A percentile compares a stretch with the other conserved stretches of the same genome.
These are phyloP conservation scores for Embiotoca jacksoni DNA, from an alignment of 2,113 vertebrate species.

Conservation along the genomic window DNA sequence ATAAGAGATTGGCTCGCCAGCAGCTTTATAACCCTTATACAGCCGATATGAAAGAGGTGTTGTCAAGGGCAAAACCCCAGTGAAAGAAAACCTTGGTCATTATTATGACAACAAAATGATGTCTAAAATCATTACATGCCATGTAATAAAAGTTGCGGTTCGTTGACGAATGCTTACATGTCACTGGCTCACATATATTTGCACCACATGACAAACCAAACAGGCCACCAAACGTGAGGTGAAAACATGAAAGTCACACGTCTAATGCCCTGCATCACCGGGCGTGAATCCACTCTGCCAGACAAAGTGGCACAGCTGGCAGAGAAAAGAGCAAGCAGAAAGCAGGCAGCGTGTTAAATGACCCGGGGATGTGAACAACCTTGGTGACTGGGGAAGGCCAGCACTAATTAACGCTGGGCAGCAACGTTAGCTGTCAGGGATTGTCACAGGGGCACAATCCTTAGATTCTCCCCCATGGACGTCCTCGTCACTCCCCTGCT, in stretches of 20 bases:
- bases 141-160: constrained; percentile 39
- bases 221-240: constrained; percentile 68
- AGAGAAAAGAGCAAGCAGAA: constrained; percentile 86
- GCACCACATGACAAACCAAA: constrained; percentile 64
- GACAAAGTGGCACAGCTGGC: constrained; percentile 85
- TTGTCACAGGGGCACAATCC: constrained; percentile 68
- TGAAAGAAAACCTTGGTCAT: constrained; percentile 70
- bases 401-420: constrained; percentile 82
- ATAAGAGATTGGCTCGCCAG: constrained; percentile 44
- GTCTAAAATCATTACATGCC: constrained; percentile 50
- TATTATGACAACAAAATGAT: constrained; percentile 52
- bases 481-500: constrained; percentile 70
- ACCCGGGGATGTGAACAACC: constrained; percentile 82
- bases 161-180: constrained; percentile 29
- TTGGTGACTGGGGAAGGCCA: constrained; percentile 84
- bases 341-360: constrained; percentile 80
- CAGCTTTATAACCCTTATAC: constrained; percentile 55
- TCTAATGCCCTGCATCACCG: constrained; percentile 67
- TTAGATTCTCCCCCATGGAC: constrained; percentile 70
- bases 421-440: constrained; percentile 68
- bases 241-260: constrained; percentile 78
- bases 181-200: constrained; percentile 47
- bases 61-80: constrained; percentile 70
- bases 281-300: constrained; percentile 73
- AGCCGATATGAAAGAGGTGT: constrained; percentile 58